Base-by-base conservation (phyloP, 1,140 invertebrate species). In the Zaprionus camerounensis region DNA sequence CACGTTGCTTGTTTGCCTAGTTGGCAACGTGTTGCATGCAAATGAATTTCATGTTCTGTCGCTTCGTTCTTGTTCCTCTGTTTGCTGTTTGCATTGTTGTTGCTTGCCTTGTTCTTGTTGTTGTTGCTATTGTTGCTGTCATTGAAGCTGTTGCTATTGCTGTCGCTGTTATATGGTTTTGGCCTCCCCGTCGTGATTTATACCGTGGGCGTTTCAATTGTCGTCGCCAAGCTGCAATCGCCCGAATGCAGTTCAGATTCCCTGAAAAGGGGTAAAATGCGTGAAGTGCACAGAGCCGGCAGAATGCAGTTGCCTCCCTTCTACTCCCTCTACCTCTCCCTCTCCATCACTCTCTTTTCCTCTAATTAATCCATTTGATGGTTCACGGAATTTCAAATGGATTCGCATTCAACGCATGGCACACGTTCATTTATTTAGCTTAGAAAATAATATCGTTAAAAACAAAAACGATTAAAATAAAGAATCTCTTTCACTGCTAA, bases 21-120 rank as follows among this genome's bases (percentile, higher is more conserved):
- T 63, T 75, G 78, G 78, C 84, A 87, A 87, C 84, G 84, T 87
- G 84, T 87, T 87, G 84, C 67, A 87, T 87, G 84, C 84, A 87
- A 87, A 87, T 87, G 85, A 87, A 87, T 84, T 81, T 66, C 81
- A 72, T 83, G 75, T 83, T 62, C 24, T 69, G 34, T 17, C 15
- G 17, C 61, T 46, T 11, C 17, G 13, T 26, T 57, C 28, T 20
- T n/a, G 15, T 31, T 38, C 31, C 13, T 28, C 5, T 44, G 28
- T 17, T 38, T 49, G 26, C 38, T 44, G 6, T n/a, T n/a, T 44
- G 2, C 15, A 41, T 41, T 49, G 62, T 36, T 36, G 38, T 28
- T 20, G 26, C 17, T 59, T 28, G 5, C 3, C 15, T 5, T 53
- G 51, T 17, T 17, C 0, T 20, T 20, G 34, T 46, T 46, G 20